Evolutionary conservation across 64 coral and sea anemone genomes (phyloP).

Genomic region (Stichodactyla helianthus): DNA sequence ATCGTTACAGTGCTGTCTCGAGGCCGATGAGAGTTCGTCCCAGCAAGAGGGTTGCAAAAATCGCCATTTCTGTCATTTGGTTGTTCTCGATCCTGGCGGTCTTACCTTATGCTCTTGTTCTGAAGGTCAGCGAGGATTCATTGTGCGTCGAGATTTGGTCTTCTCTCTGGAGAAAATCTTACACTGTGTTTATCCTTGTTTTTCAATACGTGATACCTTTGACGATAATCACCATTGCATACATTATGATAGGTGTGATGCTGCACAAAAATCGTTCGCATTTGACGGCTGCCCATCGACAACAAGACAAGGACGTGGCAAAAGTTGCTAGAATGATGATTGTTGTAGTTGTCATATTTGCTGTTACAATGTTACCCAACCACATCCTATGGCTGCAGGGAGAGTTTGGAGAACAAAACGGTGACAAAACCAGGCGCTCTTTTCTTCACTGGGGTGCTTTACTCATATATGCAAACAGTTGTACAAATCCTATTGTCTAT

Average conservation of each 20-base stretch:
- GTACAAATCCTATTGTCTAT: constrained; percentile 83
- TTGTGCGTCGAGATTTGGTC: constrained; percentile 71
- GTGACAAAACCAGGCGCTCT: constrained; percentile 21
- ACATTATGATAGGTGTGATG: constrained; percentile 55
- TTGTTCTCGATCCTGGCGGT: constrained; percentile 44
- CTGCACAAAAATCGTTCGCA: constrained; percentile 61
- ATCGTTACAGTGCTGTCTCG: constrained; percentile 66
- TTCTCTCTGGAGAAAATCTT: constrained; percentile 38
- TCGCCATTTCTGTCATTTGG: constrained; percentile 62
- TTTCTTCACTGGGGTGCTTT: constrained; percentile 74
- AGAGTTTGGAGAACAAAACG: constrained; percentile 46
- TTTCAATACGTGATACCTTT: constrained; percentile 83
- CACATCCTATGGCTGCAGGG: constrained; percentile 73
- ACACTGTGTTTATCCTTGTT: constrained; percentile 74
- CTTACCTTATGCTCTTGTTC: constrained; percentile 52
- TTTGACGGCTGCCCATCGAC: constrained; percentile 55
- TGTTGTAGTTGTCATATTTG: constrained; percentile 73
- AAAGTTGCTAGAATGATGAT: constrained; percentile 86
- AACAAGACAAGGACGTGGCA: constrained; percentile 72
- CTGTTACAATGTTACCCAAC: constrained; percentile 83
- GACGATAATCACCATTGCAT: constrained; percentile 68
- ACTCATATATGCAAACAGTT: constrained; percentile 82
- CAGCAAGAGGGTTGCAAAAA: constrained; percentile 51
- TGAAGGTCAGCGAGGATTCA: constrained; percentile 43
- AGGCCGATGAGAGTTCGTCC: constrained; percentile 59